Base-by-base conservation (phyloP, 37 sponge, comb jelly and placozoan genomes). In the Cladorhizidae sp. region DNA sequence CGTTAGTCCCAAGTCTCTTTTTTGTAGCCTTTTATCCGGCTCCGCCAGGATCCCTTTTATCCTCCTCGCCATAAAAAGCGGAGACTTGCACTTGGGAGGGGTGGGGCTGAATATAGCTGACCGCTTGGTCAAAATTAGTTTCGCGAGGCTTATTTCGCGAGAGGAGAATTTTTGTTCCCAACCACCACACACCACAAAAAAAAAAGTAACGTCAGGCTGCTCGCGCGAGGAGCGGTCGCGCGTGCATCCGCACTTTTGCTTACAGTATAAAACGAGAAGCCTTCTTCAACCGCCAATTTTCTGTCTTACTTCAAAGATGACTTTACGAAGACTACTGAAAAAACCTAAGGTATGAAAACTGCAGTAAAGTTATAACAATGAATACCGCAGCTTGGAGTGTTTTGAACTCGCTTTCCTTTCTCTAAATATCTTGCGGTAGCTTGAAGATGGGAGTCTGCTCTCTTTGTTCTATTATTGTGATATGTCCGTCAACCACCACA, bases 381-480 rank as follows among this genome's bases (percentile, higher is more conserved):
- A 28, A 25, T n/a, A 63, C 9, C 9, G n/a, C 17, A 26, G 64
- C 11, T 26, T n/a, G n/a, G n/a, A n/a, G n/a, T n/a, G 9, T 62
- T 61, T 76, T 12, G 28, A 35, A 3, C 11, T 12, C 26, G 12
- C 49, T 72, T 56, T 3, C 3, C 29, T n/a, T n/a, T n/a, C n/a
- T n/a, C n/a, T n/a, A n/a, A n/a, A n/a, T n/a, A n/a, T 1, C 18
- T 32, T 42, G 0, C 17, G 71, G 55, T 63, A 93, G 93, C 57
- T 75, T n/a, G 74, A 67, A 35, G 92, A 90, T 22, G 56, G 77
- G 14, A 72, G 72, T 51, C 83, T 89, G 20, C 64, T 90, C 40
- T 49, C 87, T 37, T 22, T 90, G 28, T 93, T 93, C 75, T 81
- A 93, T 76, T 75, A 90, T 77, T 89, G 90, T 61, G 91, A 93